Conservation (phyloP, 2,888 invertebrate species). For the Pegoplata infirma region DNA sequence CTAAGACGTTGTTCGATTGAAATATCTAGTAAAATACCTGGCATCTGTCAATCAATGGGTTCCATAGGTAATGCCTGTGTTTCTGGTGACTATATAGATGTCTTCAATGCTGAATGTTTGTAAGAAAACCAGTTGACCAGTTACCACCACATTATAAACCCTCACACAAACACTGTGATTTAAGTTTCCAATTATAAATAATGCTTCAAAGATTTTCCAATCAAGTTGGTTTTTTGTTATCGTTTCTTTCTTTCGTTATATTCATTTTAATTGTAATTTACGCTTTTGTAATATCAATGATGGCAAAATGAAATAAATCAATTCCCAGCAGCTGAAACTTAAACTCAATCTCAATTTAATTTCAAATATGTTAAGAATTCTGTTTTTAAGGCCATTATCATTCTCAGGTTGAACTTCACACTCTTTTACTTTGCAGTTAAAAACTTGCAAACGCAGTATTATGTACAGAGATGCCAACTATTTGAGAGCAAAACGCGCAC, state of each 20-base stretch:
- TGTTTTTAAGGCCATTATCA: neutral
- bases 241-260: too few species aligned
- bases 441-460: too few species aligned
- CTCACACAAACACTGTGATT: too few species aligned
- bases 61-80: constrained; percentile 73
- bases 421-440: too few species aligned
- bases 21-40: constrained; percentile 72
- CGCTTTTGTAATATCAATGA: neutral
- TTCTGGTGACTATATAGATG: constrained; percentile 75
- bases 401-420: constrained; percentile 2
- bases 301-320: constrained; percentile 34
- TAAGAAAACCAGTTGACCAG: constrained; percentile 58
- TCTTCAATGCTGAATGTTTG: constrained; percentile 69
- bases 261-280: neutral
- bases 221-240: too few species aligned
- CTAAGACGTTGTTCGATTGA: constrained; percentile 71
- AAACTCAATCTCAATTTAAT: constrained; percentile 2
- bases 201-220: neutral
- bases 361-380: constrained; percentile 17
- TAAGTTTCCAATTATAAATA: neutral
- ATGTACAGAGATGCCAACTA: too few species aligned
- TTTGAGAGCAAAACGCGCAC: too few species aligned
- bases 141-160: neutral
- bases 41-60: constrained; percentile 73
- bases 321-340: constrained; percentile 30